Base-by-base conservation (phyloP, 2,888 invertebrate genomes). In the Escarpia spicata region DNA sequence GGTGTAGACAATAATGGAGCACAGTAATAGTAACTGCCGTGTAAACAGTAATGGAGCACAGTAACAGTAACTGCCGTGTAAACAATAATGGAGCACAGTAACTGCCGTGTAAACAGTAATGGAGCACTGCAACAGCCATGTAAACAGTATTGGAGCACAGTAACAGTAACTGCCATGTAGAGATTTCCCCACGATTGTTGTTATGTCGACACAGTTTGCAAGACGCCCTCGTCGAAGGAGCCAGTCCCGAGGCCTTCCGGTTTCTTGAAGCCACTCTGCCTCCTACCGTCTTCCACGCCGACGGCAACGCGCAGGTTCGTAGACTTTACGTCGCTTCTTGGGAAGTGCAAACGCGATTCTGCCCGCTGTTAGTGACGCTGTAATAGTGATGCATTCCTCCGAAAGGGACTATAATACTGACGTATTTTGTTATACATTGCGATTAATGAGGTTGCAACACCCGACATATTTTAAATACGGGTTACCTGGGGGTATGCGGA, bases 231-330 rank as follows among this genome's bases (percentile, higher is more conserved):
- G 92, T 91, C 12, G 44, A 75, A 2, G 92, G 92, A 9, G 92
- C 93, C 3, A 93, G 92, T 44, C 58, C 75, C 8, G 94, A 94
- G 45, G 94, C 93, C 43, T 91, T 93, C 75, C 92, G 92, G 89
- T 92, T 93, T 90, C 91, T 94, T n/a, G 58, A 92, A 43, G 94
- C 93, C 92, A 93, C 93, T 52, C 91, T 92, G 26, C 93, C 92
- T 19, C 93, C 93, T 93, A 43, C 92, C 43, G 91, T 92, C 52
- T 90, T 93, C 44, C 92, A 92, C 9, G 60, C 90, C 45, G 93
- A 93, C 90, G 93, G 90, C 58, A 93, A 93, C 92, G 93, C 93
- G 4, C 93, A 93, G 26, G 44, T 93, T 37, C 92, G 75, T 26
- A 75, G n/a, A 75, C 75, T n/a, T 6, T 19, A 75, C 75, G n/a